These are phyloP conservation scores for Acomys russatus DNA, from an alignment of 2,797 vertebrate species.

Conservation along the genomic window DNA sequence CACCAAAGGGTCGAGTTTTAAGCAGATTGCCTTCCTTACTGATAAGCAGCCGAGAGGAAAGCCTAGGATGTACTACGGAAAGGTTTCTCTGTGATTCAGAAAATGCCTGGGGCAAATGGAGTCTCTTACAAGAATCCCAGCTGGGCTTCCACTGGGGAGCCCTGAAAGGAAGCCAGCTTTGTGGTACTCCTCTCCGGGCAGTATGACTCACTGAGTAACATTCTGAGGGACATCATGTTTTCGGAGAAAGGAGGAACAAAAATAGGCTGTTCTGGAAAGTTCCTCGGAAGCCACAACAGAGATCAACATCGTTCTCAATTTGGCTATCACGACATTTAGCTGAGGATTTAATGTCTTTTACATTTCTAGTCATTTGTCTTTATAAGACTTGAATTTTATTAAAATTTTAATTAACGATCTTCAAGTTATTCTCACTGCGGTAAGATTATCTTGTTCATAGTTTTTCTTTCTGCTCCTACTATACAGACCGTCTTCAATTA, in stretches of 20 bases:
- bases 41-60: not conserved
- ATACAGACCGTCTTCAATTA: not conserved
- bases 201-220: not conserved
- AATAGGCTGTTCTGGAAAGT: not conserved
- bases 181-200: not conserved
- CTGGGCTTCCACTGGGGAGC: not conserved
- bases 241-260: not conserved
- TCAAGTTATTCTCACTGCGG: not conserved
- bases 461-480: not conserved
- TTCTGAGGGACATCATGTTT: not conserved
- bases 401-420: not conserved
- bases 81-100: not conserved
- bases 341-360: not conserved
- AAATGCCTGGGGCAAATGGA: not conserved
- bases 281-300: not conserved
- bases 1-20: not conserved
- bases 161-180: not conserved
- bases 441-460: slow-evolving; percentile 28
- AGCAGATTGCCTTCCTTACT: not conserved
- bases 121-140: not conserved
- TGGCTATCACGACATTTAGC: not conserved
- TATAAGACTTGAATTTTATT: not conserved
- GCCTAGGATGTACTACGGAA: not conserved
- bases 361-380: slow-evolving; percentile 48
- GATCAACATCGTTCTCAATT: not conserved